phyloP scores from a whole-genome alignment of 2,888 invertebrate genomes.

The Tolmerus cingulatus region DNA sequence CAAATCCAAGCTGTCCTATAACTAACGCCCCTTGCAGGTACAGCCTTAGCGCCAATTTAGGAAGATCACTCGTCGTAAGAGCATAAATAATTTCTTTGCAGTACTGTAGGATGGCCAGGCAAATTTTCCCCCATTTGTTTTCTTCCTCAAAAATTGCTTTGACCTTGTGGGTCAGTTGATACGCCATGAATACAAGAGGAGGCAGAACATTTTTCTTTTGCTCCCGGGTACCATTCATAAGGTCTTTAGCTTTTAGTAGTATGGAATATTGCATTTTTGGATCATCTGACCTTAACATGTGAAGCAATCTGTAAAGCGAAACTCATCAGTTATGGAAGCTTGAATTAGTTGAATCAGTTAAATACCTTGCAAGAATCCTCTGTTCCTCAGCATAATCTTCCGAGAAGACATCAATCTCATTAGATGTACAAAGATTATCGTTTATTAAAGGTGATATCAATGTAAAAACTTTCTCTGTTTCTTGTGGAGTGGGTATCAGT shows the following conservation, averaged over 20 bases:
- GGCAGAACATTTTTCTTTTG: slow-evolving; percentile 89
- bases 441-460: slow-evolving; percentile 87
- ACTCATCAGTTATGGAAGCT: neutral
- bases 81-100: slow-evolving; percentile 95
- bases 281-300: slow-evolving; percentile 80
- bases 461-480: slow-evolving; percentile 80
- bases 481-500: slow-evolving; percentile 84
- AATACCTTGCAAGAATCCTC: slow-evolving; percentile 80
- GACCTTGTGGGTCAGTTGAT: slow-evolving; percentile 85
- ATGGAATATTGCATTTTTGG: slow-evolving; percentile 91
- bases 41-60: slow-evolving; percentile 90
- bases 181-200: slow-evolving; percentile 93
- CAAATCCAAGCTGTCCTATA: slow-evolving; percentile 89
- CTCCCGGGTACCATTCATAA: slow-evolving; percentile 90
- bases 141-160: slow-evolving; percentile 82
- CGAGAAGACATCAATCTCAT: slow-evolving; percentile 74
- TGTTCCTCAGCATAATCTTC: slow-evolving; percentile 98
- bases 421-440: slow-evolving; percentile 78
- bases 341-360: neutral
- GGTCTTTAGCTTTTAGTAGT: slow-evolving; percentile 85
- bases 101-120: slow-evolving; percentile 97
- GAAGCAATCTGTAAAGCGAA: slow-evolving; percentile 71
- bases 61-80: slow-evolving; percentile 92
- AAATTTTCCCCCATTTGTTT: slow-evolving; percentile 98
- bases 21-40: slow-evolving; percentile 96